Evolutionary conservation across 2,113 vertebrate genomes (phyloP).

Genomic region (Murina feae): DNA sequence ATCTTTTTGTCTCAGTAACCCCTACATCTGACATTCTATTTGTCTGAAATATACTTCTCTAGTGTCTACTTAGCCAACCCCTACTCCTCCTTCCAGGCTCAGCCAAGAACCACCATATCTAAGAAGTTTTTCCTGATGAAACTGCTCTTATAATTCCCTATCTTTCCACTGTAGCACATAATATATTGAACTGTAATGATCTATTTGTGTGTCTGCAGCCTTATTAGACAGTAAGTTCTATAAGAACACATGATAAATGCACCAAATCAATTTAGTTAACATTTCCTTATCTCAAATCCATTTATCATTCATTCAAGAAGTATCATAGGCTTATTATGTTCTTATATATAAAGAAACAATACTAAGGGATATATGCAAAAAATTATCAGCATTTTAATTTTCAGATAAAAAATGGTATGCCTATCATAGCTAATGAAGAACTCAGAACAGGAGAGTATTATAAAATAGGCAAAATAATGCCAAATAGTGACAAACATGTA

Average conservation of each 20-base stretch:
- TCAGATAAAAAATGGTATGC: background rate
- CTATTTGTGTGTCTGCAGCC: background rate
- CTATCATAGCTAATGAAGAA: background rate
- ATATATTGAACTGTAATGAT: background rate
- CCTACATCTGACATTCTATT: background rate
- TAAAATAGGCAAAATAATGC: background rate
- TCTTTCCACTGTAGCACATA: background rate
- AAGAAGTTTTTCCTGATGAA: background rate
- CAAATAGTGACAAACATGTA: background rate
- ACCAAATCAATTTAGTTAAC: constrained; percentile 1
- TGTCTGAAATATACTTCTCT: background rate
- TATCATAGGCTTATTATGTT: background rate
- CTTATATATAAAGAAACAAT: background rate
- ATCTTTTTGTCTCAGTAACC: background rate
- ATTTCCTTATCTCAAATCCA: constrained; percentile 38
- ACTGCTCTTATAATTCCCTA: background rate
- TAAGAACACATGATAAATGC: background rate
- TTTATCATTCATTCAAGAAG: background rate
- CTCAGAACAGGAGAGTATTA: background rate
- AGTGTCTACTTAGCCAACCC: background rate
- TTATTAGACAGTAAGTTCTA: background rate
- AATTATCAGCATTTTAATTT: background rate
- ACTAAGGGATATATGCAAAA: background rate
- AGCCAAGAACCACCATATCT: background rate
- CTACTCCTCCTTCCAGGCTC: background rate